phyloP scores from a whole-genome alignment of 2,888 invertebrate genomes.

The Melinaea menophilus region DNA sequence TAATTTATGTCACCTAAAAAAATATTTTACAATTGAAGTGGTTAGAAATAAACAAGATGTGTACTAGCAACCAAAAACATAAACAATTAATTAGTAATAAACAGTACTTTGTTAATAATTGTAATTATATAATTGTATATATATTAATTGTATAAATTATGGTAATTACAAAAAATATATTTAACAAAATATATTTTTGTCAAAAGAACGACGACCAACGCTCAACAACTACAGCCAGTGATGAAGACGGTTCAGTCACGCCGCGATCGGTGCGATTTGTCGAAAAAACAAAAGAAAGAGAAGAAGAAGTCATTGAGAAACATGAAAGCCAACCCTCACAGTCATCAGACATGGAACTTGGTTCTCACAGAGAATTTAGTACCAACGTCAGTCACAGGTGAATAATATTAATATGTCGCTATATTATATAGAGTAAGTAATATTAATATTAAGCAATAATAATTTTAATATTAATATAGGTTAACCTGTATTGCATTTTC shows the following conservation, averaged over 20 bases:
- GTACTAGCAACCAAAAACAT: too few relatives aligned
- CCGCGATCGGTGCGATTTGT: slow-evolving; percentile 83
- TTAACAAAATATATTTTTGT: background rate
- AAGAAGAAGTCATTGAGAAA: slow-evolving; percentile 51
- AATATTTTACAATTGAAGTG: background rate
- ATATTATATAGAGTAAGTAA: too few relatives aligned
- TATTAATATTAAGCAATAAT: too few relatives aligned
- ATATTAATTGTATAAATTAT: background rate
- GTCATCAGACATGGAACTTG: slow-evolving; percentile 40
- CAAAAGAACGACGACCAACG: slow-evolving; percentile 64
- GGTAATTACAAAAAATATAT: too few relatives aligned
- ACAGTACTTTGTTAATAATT: background rate
- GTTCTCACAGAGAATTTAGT: slow-evolving; percentile 45
- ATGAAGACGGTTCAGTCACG: slow-evolving; percentile 77
- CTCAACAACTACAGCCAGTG: slow-evolving; percentile 68
- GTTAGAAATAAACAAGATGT: too few relatives aligned
- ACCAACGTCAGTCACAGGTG: slow-evolving; percentile 51
- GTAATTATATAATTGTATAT: background rate
- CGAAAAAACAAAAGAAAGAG: slow-evolving; percentile 66
- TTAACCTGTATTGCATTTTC: too few relatives aligned
- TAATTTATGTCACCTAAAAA: background rate
- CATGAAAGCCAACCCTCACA: slow-evolving; percentile 37
- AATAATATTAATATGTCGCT: slow-evolving; percentile 7
- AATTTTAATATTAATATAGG: too few relatives aligned
- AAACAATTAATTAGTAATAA: too few relatives aligned